These are phyloP conservation scores for Cyaniris semiargus DNA, from an alignment of 2,888 invertebrate species.

Conservation along the genomic window DNA sequence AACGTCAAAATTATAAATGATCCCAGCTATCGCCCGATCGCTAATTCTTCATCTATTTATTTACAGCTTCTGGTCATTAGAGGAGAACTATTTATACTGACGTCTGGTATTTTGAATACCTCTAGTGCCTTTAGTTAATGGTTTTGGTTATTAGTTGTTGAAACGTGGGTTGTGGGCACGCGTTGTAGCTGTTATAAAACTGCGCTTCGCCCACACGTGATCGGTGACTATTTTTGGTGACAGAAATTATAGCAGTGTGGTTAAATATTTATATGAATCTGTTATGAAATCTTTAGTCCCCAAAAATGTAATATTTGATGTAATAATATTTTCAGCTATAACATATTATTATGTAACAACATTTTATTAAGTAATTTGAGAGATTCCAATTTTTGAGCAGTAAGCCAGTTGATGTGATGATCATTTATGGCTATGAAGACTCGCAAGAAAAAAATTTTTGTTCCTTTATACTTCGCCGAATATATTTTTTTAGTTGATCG, in stretches of 20 bases:
- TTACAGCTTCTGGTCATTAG: conserved; percentile 14
- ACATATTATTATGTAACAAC: too few relatives aligned
- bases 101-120: not conserved
- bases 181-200: not conserved
- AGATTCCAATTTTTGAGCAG: too few relatives aligned
- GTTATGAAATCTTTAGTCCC: too few relatives aligned
- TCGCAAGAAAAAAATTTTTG: too few relatives aligned
- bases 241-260: not conserved
- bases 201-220: conserved; percentile 4
- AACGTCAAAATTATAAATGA: conserved; percentile 24
- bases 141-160: not conserved
- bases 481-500: too few relatives aligned
- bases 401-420: too few relatives aligned
- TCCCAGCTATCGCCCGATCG: conserved; percentile 11
- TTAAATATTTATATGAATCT: not conserved
- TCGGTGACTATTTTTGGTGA: not conserved
- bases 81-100: not conserved
- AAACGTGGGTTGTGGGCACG: not conserved
- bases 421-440: too few relatives aligned
- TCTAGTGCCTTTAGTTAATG: not conserved
- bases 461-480: too few relatives aligned
- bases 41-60: conserved; percentile 7
- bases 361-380: too few relatives aligned
- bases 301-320: too few relatives aligned
- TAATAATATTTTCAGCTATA: too few relatives aligned